These are phyloP conservation scores for Hippocampus comes DNA, from an alignment of 2,113 vertebrate species.

Conservation along the genomic window DNA sequence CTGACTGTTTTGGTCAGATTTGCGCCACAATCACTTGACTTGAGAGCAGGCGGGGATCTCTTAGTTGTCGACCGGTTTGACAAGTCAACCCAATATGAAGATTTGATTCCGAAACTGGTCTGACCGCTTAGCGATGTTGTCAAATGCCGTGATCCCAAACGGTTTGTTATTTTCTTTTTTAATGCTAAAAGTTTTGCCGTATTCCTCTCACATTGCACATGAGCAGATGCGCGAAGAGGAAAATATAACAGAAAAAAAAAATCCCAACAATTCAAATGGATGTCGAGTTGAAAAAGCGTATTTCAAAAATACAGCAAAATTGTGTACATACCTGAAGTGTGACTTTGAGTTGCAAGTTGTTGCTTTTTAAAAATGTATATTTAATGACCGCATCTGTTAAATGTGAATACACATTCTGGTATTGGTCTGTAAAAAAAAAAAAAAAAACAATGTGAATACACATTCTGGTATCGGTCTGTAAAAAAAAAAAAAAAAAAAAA, in stretches of 20 bases:
- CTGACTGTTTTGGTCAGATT: not conserved
- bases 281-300: too few relatives aligned
- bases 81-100: conserved; percentile 1
- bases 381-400: too few relatives aligned
- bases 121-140: conserved; percentile 1
- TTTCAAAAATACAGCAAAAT: too few relatives aligned
- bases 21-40: conserved; percentile 3
- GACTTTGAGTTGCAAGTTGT: too few relatives aligned
- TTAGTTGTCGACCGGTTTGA: conserved; percentile 31
- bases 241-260: not conserved
- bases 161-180: not conserved
- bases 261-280: too few relatives aligned
- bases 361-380: too few relatives aligned
- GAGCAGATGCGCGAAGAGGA: not conserved
- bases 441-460: too few relatives aligned
- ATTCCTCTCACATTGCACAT: not conserved
- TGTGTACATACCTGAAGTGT: too few relatives aligned
- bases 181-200: not conserved
- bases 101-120: conserved; percentile 16
- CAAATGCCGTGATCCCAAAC: not conserved
- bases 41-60: not conserved
- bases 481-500: too few relatives aligned
- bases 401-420: too few relatives aligned
- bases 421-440: too few relatives aligned
- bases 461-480: too few relatives aligned